phyloP scores from a whole-genome alignment of 2,797 vertebrate genomes.

The Fistularia tabacaria region DNA sequence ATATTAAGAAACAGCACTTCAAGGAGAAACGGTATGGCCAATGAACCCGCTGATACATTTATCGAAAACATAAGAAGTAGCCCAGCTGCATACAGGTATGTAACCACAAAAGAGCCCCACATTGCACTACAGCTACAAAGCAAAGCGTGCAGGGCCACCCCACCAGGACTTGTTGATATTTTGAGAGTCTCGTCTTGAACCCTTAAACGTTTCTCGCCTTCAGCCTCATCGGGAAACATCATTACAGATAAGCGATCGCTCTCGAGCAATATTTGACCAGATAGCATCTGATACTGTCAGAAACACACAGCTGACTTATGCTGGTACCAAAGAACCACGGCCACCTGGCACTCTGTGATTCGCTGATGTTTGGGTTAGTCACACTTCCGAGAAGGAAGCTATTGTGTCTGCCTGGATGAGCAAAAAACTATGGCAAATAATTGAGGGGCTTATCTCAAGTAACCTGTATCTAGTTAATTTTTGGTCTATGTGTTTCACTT shows the following conservation, averaged over 20 bases:
- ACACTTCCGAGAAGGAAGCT: constrained; percentile 61
- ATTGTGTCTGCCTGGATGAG: constrained; percentile 66
- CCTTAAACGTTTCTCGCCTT: too few relatives aligned
- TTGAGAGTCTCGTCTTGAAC: too few relatives aligned
- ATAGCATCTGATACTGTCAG: constrained; percentile 73
- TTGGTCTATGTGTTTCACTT: background rate
- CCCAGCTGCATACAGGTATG: constrained; percentile 1
- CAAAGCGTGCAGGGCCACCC: background rate
- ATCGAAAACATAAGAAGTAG: background rate
- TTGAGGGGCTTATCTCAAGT: constrained; percentile 39
- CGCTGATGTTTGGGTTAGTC: constrained; percentile 68
- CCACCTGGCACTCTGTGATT: constrained; percentile 53
- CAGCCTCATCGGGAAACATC: background rate
- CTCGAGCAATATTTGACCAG: constrained; percentile 20
- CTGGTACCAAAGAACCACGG: constrained; percentile 37
- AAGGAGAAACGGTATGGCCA: background rate
- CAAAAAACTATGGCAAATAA: constrained; percentile 50
- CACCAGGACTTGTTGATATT: constrained; percentile 3
- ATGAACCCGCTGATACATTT: background rate
- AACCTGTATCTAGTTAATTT: constrained; percentile 9
- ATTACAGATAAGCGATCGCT: constrained; percentile 33
- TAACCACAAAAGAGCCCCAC: constrained; percentile 20
- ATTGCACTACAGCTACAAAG: constrained; percentile 1
- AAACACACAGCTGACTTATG: constrained; percentile 44
- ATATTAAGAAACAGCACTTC: background rate